Conservation (phyloP, 1,140 invertebrate species). For the Drosophila sp. region DNA sequence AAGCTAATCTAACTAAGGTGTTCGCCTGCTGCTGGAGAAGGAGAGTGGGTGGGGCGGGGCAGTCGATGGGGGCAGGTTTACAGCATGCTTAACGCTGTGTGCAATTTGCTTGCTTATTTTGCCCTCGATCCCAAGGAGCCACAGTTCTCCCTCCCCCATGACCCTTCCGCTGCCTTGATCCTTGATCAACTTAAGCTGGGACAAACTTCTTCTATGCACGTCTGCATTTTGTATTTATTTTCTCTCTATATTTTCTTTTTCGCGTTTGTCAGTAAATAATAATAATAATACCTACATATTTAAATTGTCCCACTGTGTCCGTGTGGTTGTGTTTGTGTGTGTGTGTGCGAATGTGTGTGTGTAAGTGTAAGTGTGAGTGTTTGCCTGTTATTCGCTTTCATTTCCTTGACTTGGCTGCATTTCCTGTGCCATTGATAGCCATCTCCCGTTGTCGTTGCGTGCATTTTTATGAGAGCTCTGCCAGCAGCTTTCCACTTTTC, state of each 20-base stretch:
- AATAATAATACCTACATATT: constrained; percentile 64
- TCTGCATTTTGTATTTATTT: constrained; percentile 47
- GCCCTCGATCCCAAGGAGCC: neutral
- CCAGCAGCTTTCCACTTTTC: constrained; percentile 30
- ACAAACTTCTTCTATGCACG: constrained; percentile 28
- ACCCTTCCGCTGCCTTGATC: neutral
- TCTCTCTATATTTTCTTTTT: constrained; percentile 29
- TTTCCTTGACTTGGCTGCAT: constrained; percentile 41
- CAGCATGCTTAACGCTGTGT: constrained; percentile 32
- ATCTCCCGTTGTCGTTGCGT: constrained; percentile 54
- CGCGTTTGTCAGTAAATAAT: constrained; percentile 68
- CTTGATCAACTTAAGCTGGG: constrained; percentile 14
- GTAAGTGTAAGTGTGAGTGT: constrained; percentile 35
- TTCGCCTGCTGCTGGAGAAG: neutral
- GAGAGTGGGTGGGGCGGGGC: neutral
- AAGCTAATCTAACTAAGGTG: constrained; percentile 67
- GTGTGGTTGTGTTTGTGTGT: constrained; percentile 26
- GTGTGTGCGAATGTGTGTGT: constrained; percentile 42
- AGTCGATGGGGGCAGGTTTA: constrained; percentile 11
- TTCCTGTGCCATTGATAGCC: constrained; percentile 65
- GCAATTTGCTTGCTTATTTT: constrained; percentile 31
- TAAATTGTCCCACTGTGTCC: constrained; percentile 57
- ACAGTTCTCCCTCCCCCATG: too few relatives aligned
- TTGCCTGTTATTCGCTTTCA: constrained; percentile 15
- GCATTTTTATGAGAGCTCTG: constrained; percentile 64